phyloP scores from a whole-genome alignment of 2,113 vertebrate genomes.

The Pelodiscus sinensis region DNA sequence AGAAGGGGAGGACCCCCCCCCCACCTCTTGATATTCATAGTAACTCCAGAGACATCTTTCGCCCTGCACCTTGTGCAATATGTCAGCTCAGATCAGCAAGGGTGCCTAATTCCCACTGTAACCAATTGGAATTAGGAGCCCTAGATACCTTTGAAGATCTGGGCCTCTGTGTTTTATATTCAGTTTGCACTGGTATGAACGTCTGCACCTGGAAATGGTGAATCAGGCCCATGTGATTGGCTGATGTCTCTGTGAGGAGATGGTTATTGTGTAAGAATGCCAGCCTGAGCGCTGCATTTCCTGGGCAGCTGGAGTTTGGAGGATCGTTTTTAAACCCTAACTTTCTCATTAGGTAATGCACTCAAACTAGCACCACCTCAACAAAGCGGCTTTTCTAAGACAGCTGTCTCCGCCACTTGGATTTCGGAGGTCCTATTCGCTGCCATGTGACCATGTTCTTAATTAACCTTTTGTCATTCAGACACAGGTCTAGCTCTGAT shows the following conservation, averaged over 20 bases:
- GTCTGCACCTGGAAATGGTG: background rate
- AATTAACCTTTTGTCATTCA: background rate
- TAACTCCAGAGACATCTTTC: no score
- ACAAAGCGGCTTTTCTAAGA: background rate
- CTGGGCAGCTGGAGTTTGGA: background rate
- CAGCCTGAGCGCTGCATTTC: background rate
- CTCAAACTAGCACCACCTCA: background rate
- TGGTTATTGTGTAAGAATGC: background rate
- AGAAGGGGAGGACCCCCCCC: no score
- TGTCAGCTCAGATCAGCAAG: no score
- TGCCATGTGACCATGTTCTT: accelerated
- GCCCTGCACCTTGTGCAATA: no score
- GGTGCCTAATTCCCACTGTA: background rate
- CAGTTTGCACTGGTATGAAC: background rate
- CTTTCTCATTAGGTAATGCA: background rate
- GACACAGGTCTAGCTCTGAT: background rate
- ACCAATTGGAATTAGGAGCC: background rate
- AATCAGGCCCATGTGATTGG: background rate
- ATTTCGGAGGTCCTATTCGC: background rate
- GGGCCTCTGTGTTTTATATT: background rate
- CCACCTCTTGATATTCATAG: no score
- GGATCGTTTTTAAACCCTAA: background rate
- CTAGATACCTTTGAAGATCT: background rate
- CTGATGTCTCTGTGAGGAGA: accelerated
- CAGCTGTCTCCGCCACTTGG: background rate